Evolutionary conservation across 2,113 vertebrate species (phyloP).

Genomic region (Lethenteron camtschaticum): DNA sequence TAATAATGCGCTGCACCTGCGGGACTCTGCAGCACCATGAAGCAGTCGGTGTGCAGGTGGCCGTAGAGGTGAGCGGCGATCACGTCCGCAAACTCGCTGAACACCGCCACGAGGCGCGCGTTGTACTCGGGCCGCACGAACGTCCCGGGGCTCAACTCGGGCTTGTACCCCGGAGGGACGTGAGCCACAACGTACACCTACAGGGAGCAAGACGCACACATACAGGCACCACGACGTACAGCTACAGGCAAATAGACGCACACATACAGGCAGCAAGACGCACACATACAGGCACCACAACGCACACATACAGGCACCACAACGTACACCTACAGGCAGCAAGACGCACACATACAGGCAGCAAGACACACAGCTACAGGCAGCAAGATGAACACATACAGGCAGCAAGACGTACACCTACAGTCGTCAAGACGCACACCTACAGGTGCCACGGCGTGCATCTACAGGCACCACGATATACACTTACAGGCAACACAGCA

Average conservation of each 20-base stretch:
- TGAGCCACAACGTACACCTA: constrained; percentile 77
- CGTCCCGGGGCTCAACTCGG: constrained; percentile 25
- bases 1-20: constrained; percentile 24
- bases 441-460: constrained; percentile 12
- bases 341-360: not conserved
- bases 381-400: constrained; percentile 2
- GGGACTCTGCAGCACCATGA: constrained; percentile 60
- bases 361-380: constrained; percentile 60
- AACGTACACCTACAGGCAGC: constrained; percentile 41
- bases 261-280: too few species aligned
- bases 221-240: not conserved
- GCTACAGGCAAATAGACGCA: too few species aligned
- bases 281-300: too few species aligned
- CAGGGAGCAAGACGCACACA: constrained; percentile 6
- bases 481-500: too few species aligned
- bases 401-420: not conserved
- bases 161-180: constrained; percentile 58
- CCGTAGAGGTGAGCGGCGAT: constrained; percentile 73
- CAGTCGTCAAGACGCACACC: constrained; percentile 32
- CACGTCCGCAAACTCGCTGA: constrained; percentile 41
- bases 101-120: constrained; percentile 47
- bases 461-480: too few species aligned
- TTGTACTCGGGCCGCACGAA: constrained; percentile 42
- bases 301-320: constrained; percentile 20
- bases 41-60: constrained; percentile 69